Evolutionary conservation across 2,113 vertebrate genomes (phyloP), one percentile per base, ranked within the genome.

Genomic region (Tyto alba): DNA sequence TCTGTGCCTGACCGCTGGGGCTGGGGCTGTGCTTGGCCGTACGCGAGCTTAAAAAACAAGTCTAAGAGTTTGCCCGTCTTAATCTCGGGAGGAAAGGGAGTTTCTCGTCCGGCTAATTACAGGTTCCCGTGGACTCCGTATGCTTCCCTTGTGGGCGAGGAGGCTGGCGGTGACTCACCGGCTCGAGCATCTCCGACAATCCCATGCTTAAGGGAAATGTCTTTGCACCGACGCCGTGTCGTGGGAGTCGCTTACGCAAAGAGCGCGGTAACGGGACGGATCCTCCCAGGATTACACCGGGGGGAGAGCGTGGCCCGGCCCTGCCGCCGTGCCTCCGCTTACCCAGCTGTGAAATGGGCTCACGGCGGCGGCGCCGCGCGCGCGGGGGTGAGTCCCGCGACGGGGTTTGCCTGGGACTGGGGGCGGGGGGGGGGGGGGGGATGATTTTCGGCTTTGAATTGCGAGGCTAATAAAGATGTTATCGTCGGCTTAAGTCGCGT

Each of bases 401-500:
- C 1, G 21, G 45, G 0, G 25, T 62, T 36, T 9, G 25, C 81
- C n/a, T n/a, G n/a, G n/a, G n/a, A n/a, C n/a, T n/a, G n/a, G n/a
- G n/a, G n/a, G n/a, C n/a, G n/a, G n/a, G n/a, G n/a, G n/a, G n/a
- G n/a, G 5, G 2, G 5, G 4, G 17, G 36, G 34, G 9, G 10
- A 5, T 10, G 30, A 22, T 36, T 41, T 69, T 21, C 3, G 1
- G 2, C 16, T 20, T 6, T 2, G 64, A 30, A 1, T 14, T 2
- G 38, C 20, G 1, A 38, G 26, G 45, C 19, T 23, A 1, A 32
- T 8, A 9, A 18, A 21, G 66, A 3, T 0, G 4, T 27, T 25
- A 2, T 3, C 3, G 26, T 11, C 26, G 1, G 48, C 21, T 36
- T 27, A 13, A 27, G 55, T 7, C 19, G 0, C 1, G 2, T 4